These are phyloP conservation scores for Petrolisthes cinctipes DNA, from an alignment of 2,888 invertebrate genomes.

Conservation along the genomic window DNA sequence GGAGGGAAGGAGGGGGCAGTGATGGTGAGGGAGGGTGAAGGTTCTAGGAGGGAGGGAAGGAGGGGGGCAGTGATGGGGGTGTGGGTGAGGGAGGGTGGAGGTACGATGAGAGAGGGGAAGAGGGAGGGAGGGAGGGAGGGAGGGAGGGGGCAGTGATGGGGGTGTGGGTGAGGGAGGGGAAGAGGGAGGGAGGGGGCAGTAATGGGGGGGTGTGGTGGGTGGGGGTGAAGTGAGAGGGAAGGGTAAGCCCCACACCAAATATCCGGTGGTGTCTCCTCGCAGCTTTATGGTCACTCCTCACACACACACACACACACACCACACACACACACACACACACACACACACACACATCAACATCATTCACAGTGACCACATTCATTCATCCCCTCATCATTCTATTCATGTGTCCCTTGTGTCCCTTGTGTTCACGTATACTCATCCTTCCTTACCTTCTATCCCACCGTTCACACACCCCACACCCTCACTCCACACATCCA, in stretches of 20 bases:
- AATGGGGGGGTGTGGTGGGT: too few relatives aligned
- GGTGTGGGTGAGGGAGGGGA: background rate
- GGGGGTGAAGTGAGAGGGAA: background rate
- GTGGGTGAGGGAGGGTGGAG: background rate
- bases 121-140: background rate
- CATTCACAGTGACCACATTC: too few relatives aligned
- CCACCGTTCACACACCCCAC: too few relatives aligned
- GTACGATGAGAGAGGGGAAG: background rate
- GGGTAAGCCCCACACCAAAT: constrained; percentile 1
- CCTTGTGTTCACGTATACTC: too few relatives aligned
- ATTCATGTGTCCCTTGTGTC: too few relatives aligned
- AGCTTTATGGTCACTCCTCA: constrained; percentile 5
- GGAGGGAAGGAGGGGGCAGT: background rate
- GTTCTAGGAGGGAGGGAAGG: background rate
- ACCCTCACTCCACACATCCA: too few relatives aligned
- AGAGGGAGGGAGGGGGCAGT: too few relatives aligned
- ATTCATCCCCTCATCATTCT: too few relatives aligned
- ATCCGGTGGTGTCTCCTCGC: background rate
- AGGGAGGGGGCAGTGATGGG: background rate
- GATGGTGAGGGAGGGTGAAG: background rate
- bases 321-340: too few relatives aligned
- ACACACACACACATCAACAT: too few relatives aligned
- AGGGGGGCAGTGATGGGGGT: background rate
- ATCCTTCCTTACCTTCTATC: too few relatives aligned
- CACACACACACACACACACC: too few relatives aligned